phyloP scores from a whole-genome alignment of 1,140 invertebrate genomes.

The Yoshiicerus persimilis region DNA sequence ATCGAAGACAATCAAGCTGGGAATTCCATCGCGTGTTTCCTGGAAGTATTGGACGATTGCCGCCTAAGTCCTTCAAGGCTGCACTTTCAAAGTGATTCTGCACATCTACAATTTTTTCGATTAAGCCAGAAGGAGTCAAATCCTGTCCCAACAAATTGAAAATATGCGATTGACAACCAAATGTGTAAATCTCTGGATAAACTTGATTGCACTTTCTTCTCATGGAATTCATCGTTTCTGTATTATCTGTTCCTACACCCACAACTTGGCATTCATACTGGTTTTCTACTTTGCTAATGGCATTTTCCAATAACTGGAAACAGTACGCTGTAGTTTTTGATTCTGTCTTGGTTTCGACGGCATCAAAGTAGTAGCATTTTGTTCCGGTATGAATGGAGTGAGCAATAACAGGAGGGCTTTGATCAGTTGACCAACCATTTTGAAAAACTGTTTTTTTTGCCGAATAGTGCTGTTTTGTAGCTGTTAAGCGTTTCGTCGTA shows the following conservation, averaged over 20 bases:
- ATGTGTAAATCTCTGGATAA: neutral
- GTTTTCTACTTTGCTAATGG: neutral
- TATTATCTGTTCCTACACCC: conserved; percentile 14
- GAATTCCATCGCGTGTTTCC: conserved; percentile 29
- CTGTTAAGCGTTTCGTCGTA: neutral
- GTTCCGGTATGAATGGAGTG: neutral
- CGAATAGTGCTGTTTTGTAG: neutral
- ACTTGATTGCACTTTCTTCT: neutral
- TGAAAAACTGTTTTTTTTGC: neutral
- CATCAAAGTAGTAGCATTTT: neutral
- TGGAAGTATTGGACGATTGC: neutral
- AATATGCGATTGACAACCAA: conserved; percentile 19
- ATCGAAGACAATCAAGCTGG: conserved; percentile 8
- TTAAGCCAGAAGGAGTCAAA: neutral
- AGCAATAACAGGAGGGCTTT: neutral
- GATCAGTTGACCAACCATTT: neutral
- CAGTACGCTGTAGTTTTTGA: neutral
- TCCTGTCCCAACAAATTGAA: conserved; percentile 25
- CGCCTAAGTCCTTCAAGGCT: neutral
- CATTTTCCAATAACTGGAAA: neutral
- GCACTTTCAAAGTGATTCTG: conserved; percentile 22
- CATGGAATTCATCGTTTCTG: neutral
- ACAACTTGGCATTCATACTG: neutral
- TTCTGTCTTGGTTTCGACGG: neutral
- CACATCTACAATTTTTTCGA: neutral